Evolutionary conservation across 2,797 vertebrate species (phyloP).

Genomic region (Rhinoraja longicauda): DNA sequence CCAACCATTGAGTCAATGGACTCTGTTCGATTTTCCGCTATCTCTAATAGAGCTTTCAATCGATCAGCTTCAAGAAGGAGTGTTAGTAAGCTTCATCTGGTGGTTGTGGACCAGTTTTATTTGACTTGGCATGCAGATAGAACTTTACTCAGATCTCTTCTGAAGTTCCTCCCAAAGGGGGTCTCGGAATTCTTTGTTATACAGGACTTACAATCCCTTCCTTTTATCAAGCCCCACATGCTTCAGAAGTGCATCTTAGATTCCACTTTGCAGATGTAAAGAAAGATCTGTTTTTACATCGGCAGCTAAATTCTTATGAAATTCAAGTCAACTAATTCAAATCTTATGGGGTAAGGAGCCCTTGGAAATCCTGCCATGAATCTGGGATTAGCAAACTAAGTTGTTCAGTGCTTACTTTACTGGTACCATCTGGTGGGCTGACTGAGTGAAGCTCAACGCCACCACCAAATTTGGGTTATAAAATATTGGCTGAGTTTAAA

Average conservation of each 20-base stretch:
- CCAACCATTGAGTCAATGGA: background rate
- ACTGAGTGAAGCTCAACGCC: background rate
- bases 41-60: background rate
- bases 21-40: background rate
- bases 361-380: slow-evolving; percentile 29
- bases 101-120: slow-evolving; percentile 8
- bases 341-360: slow-evolving; percentile 20
- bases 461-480: background rate
- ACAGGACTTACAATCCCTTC: slow-evolving; percentile 19
- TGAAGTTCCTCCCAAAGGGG: slow-evolving; percentile 22
- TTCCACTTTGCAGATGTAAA: slow-evolving; percentile 32
- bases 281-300: slow-evolving; percentile 36
- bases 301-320: slow-evolving; percentile 19
- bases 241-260: slow-evolving; percentile 31
- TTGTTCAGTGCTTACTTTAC: background rate
- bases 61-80: background rate
- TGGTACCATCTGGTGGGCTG: slow-evolving; percentile 1
- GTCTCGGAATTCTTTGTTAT: background rate
- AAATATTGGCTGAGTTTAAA: background rate
- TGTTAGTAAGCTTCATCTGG: background rate
- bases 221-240: slow-evolving; percentile 15
- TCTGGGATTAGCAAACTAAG: slow-evolving; percentile 29
- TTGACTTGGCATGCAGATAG: slow-evolving; percentile 21
- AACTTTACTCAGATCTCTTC: background rate
- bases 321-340: slow-evolving; percentile 29